Evolutionary conservation across 1,140 invertebrate species (phyloP).

Genomic region (Neelides sp.): DNA sequence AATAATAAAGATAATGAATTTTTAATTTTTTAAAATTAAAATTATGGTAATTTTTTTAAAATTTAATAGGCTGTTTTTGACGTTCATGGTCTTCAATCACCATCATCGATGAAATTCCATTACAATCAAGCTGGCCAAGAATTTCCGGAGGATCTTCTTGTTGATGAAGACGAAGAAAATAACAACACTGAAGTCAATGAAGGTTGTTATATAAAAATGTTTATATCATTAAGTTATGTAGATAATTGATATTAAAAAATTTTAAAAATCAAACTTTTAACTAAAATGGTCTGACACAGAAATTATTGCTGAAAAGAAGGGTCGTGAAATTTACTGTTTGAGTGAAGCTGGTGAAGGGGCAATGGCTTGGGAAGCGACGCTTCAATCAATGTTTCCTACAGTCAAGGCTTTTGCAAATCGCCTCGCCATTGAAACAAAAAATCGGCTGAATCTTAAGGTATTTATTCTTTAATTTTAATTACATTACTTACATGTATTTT

Average conservation of each 20-base stretch:
- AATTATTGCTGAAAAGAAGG: constrained; percentile 1
- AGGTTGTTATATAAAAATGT: background rate
- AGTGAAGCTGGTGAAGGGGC: constrained; percentile 28
- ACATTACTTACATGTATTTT: background rate
- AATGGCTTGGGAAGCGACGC: constrained; percentile 29
- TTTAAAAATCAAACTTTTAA: background rate
- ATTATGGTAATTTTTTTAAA: background rate
- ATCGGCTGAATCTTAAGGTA: constrained; percentile 13
- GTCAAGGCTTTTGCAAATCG: constrained; percentile 22
- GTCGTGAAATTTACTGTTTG: constrained; percentile 18
- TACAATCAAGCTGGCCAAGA: background rate
- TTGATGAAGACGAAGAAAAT: background rate
- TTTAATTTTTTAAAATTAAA: background rate
- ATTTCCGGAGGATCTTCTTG: background rate
- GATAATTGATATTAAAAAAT: background rate
- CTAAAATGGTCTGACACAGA: background rate
- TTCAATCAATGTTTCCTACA: constrained; percentile 25
- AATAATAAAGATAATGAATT: background rate
- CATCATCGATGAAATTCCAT: background rate
- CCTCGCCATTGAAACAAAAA: constrained; percentile 11
- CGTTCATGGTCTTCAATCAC: constrained; percentile 15
- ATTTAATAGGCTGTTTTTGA: constrained; percentile 20
- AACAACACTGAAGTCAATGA: background rate
- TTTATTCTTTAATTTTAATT: background rate
- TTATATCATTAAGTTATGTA: background rate